These are phyloP conservation scores for Sebastes vulpes DNA, from an alignment of 2,797 vertebrate genomes.

Conservation along the genomic window DNA sequence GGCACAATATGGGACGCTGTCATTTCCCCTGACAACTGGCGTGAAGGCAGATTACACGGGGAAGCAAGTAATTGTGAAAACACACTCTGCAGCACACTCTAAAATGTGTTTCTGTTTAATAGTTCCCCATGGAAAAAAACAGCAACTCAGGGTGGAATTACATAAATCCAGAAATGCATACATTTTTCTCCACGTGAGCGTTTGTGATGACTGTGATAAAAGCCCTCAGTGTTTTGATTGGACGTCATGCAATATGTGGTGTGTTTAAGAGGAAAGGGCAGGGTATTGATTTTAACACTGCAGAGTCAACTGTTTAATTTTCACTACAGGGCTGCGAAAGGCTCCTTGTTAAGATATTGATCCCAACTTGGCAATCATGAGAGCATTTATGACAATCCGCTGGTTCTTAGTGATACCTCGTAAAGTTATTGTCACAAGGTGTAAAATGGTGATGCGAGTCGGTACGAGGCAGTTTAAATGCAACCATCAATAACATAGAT, in stretches of 20 bases:
- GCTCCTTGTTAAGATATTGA: slow-evolving; percentile 53
- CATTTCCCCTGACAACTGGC: slow-evolving; percentile 34
- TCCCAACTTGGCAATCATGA: slow-evolving; percentile 49
- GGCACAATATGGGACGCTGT: slow-evolving; percentile 49
- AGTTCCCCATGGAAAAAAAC: background rate
- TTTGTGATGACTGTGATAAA: slow-evolving; percentile 9
- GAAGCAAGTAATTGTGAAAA: slow-evolving; percentile 39
- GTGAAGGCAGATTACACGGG: slow-evolving; percentile 56
- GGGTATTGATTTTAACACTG: slow-evolving; percentile 55
- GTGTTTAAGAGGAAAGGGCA: slow-evolving; percentile 36
- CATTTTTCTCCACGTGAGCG: background rate
- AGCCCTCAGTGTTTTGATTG: background rate
- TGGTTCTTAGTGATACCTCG: background rate
- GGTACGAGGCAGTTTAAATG: background rate
- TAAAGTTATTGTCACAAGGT: slow-evolving; percentile 1
- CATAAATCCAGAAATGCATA: slow-evolving; percentile 6
- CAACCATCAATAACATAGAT: background rate
- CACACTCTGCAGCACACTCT: background rate
- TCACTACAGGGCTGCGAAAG: slow-evolving; percentile 39
- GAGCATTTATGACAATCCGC: slow-evolving; percentile 41
- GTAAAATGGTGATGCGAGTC: background rate
- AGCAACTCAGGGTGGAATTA: background rate
- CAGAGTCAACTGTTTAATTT: slow-evolving; percentile 68
- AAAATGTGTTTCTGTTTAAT: slow-evolving; percentile 9
- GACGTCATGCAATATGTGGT: slow-evolving; percentile 9